These are phyloP conservation scores for Pachydiplax longipennis DNA, from an alignment of 2,888 invertebrate genomes.

Conservation along the genomic window DNA sequence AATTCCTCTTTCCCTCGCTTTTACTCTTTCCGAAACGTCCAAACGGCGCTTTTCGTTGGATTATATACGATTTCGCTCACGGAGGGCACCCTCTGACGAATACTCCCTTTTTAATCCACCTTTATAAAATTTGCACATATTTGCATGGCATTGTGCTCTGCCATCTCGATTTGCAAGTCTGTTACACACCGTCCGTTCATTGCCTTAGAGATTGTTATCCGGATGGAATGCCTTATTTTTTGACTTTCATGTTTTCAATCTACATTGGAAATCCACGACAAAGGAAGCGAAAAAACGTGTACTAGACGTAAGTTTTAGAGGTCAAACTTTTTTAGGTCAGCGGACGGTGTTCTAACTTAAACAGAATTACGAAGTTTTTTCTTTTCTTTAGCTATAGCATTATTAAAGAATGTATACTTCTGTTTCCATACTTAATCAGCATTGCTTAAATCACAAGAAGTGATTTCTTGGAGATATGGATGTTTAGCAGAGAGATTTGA, in stretches of 20 bases:
- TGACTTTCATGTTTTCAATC: neutral
- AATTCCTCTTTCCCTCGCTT: neutral
- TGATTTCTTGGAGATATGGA: no score
- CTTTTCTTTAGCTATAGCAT: no score
- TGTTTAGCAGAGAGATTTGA: no score
- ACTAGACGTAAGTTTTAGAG: neutral
- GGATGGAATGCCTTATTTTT: neutral
- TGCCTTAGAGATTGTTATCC: neutral
- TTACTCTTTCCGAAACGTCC: neutral
- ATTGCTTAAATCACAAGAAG: no score
- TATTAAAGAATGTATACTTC: no score
- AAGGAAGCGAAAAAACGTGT: neutral
- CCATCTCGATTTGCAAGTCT: neutral
- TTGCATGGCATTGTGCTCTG: neutral
- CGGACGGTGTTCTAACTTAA: no score
- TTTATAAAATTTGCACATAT: constrained; percentile 1
- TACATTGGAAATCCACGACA: neutral
- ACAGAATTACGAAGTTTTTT: no score
- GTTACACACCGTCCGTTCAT: neutral
- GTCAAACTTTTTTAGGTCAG: neutral
- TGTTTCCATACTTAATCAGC: no score
- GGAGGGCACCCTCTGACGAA: neutral
- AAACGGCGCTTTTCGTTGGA: neutral
- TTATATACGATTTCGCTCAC: neutral
- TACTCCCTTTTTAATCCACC: neutral